Conservation (phyloP, 2,888 invertebrate genomes). For the Eubasilissa splendida region DNA sequence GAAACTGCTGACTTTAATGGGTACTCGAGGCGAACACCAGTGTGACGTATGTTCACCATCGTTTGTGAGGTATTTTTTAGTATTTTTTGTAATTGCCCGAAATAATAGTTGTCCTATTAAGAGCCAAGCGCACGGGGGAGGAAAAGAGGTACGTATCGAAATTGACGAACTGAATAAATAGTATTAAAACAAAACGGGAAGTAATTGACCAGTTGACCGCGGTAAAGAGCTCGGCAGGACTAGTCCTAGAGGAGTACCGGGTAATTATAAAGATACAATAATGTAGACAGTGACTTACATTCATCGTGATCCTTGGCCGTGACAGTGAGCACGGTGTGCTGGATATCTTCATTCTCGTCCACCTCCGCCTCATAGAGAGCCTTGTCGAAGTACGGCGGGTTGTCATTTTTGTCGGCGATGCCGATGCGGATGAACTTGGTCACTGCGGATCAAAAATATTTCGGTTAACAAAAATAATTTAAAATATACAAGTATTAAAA, state of each 20-base stretch:
- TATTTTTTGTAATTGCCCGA: no score
- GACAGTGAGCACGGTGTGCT: slow-evolving; percentile 97
- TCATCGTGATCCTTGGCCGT: slow-evolving; percentile 99
- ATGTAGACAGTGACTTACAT: slow-evolving; percentile 82
- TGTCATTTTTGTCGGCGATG: slow-evolving; percentile 99
- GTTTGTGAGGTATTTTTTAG: no score
- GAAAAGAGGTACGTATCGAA: no score
- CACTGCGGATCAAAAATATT: slow-evolving; percentile 78
- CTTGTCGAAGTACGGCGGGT: slow-evolving; percentile 98
- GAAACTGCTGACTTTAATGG: no score
- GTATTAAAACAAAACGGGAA: no score
- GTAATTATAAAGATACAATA: slow-evolving; percentile 14
- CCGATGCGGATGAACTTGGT: slow-evolving; percentile 98
- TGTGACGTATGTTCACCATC: no score
- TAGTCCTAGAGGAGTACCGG: neutral
- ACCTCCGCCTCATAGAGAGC: slow-evolving; percentile 97
- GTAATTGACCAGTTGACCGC: neutral
- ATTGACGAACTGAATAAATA: no score
- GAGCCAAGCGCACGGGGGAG: no score
- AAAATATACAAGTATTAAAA: neutral
- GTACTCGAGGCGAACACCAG: no score
- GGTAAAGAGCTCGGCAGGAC: neutral
- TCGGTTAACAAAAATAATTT: neutral
- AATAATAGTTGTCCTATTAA: no score
- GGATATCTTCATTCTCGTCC: slow-evolving; percentile 97